phyloP scores from a whole-genome alignment of 53 echinoderm and acorn worm species.

The Pentamera pediparva region DNA sequence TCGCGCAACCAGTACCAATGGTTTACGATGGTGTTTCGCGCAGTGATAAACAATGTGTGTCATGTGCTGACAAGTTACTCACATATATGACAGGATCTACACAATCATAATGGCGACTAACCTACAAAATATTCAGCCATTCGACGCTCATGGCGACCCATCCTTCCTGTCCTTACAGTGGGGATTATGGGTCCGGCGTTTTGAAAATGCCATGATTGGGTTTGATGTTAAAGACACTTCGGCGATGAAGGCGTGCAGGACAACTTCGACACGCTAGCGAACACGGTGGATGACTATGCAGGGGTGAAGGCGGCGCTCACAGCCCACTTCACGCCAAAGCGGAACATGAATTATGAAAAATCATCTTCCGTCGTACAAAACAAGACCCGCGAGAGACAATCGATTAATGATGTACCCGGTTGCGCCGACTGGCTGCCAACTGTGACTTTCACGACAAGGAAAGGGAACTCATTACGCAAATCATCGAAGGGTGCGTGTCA shows the following conservation, averaged over 20 bases:
- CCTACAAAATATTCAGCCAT: conserved; percentile 45
- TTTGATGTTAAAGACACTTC: conserved; percentile 51
- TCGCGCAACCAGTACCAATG: too few relatives aligned
- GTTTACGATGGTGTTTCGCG: too few relatives aligned
- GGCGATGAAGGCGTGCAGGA: conserved; percentile 50
- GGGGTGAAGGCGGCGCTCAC: conserved; percentile 36
- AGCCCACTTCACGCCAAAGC: conserved; percentile 39
- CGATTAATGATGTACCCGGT: conserved; percentile 37
- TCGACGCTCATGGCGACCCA: conserved; percentile 33
- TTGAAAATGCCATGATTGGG: conserved; percentile 60
- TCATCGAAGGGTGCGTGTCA: conserved; percentile 40
- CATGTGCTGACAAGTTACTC: too few relatives aligned
- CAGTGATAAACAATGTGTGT: too few relatives aligned
- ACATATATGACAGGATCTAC: too few relatives aligned
- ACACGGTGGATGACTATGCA: conserved; percentile 40
- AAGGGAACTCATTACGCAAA: conserved; percentile 49
- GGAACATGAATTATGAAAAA: conserved; percentile 47
- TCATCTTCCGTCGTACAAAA: conserved; percentile 42
- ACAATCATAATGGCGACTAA: too few relatives aligned
- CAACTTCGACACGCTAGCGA: conserved; percentile 46
- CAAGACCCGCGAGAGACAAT: conserved; percentile 42
- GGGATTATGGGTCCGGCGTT: conserved; percentile 46
- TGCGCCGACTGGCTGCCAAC: conserved; percentile 25
- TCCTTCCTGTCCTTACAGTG: conserved; percentile 38
- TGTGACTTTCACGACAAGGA: conserved; percentile 45